Evolutionary conservation across 2,113 vertebrate genomes (phyloP), one percentile per base, ranked within the genome.

Genomic region (Aythya baeri): DNA sequence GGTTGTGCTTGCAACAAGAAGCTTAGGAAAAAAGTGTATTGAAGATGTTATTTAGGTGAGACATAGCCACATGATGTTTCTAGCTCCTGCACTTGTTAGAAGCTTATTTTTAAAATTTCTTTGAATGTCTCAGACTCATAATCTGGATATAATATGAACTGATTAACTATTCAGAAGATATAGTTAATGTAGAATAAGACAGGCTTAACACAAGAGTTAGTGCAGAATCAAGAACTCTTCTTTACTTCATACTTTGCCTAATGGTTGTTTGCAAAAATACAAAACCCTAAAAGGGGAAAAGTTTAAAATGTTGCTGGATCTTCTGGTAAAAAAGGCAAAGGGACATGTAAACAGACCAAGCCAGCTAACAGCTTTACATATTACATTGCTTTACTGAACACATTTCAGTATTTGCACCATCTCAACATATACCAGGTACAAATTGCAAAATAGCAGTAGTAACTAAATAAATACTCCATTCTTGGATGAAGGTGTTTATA

Each of bases 221-320:
- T 8, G 9, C 25, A 81, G 73, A 89, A 77, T 16, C 25, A 77
- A 34, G 11, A 82, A 41, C 25, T 67, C 7, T 31, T 1, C 8
- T 88, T 55, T 15, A 46, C 54, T 46, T 65, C 4, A 11, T 54
- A 31, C 13, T 72, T 72, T n/a, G 2, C 32, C 14, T 36, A 23
- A 26, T 1, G 3, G 8, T 9, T 67, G 46, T 65, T 74, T 44
- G 15, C 1, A 0, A 78, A 0, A 78, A 16, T 22, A 87, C 12
- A 81, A 89, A 86, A 17, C 4, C 8, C 16, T 52, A 7, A 58
- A 81, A 71, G 26, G 25, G 0, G 57, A 81, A 0, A 71, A 22
- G 46, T 49, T 49, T 21, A 20, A 49, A 49, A 49, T 49, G 46
- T 49, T 49, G 46, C 46, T 49, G 46, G 46, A 49, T 49, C 46